These are phyloP conservation scores for Pachyuromys duprasi DNA, from an alignment of 2,797 vertebrate genomes.

Conservation along the genomic window DNA sequence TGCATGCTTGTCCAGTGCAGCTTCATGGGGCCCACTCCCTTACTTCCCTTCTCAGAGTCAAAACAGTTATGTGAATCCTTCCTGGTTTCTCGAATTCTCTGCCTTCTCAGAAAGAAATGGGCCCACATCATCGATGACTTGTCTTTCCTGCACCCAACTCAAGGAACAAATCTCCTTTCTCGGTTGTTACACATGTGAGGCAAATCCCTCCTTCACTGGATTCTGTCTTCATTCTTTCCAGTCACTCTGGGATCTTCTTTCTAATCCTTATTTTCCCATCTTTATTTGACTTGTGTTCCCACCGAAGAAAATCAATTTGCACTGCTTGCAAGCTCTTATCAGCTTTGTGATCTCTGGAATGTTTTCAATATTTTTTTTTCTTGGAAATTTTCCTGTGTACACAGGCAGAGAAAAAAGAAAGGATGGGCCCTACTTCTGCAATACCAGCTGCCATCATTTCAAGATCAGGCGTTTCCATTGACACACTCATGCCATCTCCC, in stretches of 20 bases:
- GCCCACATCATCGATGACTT: rapidly evolving
- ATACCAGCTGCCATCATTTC: neutral
- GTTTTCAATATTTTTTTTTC: neutral
- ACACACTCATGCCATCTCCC: neutral
- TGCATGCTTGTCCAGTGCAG: neutral
- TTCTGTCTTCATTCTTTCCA: neutral
- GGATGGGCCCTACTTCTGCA: neutral
- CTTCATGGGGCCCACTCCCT: neutral
- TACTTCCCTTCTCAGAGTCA: neutral
- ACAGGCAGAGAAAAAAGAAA: neutral
- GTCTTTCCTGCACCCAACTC: neutral
- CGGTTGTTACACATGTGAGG: neutral
- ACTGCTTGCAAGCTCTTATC: neutral
- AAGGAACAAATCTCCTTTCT: neutral
- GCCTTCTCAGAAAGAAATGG: neutral
- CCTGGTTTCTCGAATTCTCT: neutral
- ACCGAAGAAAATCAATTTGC: neutral
- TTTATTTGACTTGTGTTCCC: neutral
- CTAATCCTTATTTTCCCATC: neutral
- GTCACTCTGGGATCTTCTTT: neutral
- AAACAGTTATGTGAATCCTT: neutral
- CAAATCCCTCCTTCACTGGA: rapidly evolving
- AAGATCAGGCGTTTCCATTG: neutral
- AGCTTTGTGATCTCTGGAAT: neutral
- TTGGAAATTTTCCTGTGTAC: neutral